Evolutionary conservation across 2,888 invertebrate genomes (phyloP).

Genomic region (Mythimna albipuncta): DNA sequence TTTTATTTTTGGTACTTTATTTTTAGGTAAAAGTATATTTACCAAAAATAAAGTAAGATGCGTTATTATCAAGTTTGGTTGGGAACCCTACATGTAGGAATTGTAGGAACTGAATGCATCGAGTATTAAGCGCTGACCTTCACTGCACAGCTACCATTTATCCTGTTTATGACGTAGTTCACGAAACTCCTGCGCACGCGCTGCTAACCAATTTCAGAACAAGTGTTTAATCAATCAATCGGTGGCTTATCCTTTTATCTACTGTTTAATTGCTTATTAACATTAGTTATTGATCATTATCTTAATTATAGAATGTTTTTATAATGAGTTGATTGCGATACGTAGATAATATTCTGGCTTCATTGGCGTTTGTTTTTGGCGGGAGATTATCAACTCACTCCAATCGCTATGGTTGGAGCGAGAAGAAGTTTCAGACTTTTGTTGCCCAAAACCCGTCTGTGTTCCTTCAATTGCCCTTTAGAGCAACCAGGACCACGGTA

Average conservation of each 20-base stretch:
- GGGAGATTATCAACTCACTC: too few species aligned
- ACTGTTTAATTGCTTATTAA: slow-evolving; percentile 20
- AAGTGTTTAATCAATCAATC: background rate
- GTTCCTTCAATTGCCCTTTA: too few species aligned
- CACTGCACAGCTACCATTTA: slow-evolving; percentile 47
- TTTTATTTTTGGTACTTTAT: too few species aligned
- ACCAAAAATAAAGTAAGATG: too few species aligned
- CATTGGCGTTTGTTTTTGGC: background rate
- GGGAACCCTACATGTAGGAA: background rate
- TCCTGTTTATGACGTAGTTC: slow-evolving; percentile 57
- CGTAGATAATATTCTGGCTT: slow-evolving; percentile 18
- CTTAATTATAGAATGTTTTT: slow-evolving; percentile 8
- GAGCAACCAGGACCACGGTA: too few species aligned
- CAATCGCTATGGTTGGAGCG: too few species aligned
- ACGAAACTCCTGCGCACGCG: slow-evolving; percentile 30
- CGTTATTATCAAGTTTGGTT: too few species aligned
- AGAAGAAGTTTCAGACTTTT: too few species aligned
- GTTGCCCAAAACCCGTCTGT: too few species aligned
- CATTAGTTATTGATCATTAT: slow-evolving; percentile 14
- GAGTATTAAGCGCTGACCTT: slow-evolving; percentile 53
- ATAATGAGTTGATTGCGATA: background rate
- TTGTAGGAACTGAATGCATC: slow-evolving; percentile 21
- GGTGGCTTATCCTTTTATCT: slow-evolving; percentile 31
- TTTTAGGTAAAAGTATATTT: too few species aligned
- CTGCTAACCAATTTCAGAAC: background rate